These are phyloP conservation scores for Malacoctenus gilli DNA, from an alignment of 2,797 vertebrate genomes.

Conservation along the genomic window DNA sequence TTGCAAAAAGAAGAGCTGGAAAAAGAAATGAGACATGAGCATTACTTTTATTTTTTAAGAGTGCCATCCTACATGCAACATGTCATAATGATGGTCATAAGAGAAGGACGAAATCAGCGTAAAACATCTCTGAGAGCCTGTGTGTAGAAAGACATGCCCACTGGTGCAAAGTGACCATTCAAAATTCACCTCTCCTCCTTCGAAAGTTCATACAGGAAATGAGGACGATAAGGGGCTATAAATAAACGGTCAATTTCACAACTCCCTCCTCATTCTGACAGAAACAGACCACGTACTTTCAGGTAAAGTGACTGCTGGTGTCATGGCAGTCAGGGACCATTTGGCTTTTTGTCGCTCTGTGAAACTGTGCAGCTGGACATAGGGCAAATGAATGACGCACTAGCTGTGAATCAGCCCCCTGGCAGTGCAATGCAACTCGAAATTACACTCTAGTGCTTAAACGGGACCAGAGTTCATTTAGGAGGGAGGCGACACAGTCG, in stretches of 20 bases:
- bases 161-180: too few species aligned
- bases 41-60: too few species aligned
- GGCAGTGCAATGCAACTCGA: constrained; percentile 5
- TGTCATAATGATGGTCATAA: too few species aligned
- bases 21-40: too few species aligned
- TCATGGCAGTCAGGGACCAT: constrained; percentile 58
- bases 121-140: too few species aligned
- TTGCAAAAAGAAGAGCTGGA: too few species aligned
- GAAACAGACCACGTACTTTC: constrained; percentile 44
- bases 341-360: constrained; percentile 45
- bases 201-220: too few species aligned
- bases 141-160: too few species aligned
- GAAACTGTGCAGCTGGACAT: constrained; percentile 59
- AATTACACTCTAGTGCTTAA: background rate
- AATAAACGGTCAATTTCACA: constrained; percentile 50
- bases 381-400: too few species aligned
- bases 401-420: constrained; percentile 29
- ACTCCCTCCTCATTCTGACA: constrained; percentile 45
- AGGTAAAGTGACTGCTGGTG: constrained; percentile 53
- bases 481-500: constrained; percentile 1
- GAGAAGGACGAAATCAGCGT: too few species aligned
- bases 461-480: background rate
- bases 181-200: too few species aligned
- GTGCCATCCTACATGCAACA: too few species aligned
- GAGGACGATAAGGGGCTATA: constrained; percentile 18